Conservation (phyloP, 2,113 vertebrate species). For the Misgurnus mizolepis region DNA sequence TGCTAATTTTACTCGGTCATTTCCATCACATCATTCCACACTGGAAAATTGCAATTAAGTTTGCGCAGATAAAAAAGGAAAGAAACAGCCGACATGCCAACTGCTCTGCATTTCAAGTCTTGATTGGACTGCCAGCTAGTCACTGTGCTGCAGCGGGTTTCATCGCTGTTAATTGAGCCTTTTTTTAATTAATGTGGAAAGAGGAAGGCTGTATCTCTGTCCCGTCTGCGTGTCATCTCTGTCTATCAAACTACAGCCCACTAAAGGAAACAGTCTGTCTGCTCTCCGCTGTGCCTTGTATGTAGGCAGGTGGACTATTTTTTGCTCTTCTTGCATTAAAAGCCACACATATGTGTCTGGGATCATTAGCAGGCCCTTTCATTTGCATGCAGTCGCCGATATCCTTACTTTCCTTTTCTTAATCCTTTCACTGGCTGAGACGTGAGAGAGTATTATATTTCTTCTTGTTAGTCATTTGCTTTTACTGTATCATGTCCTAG, state of each 20-base stretch:
- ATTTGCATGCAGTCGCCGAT: background rate
- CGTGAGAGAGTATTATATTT: constrained; percentile 12
- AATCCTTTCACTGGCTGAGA: constrained; percentile 37
- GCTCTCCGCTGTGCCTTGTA: constrained; percentile 62
- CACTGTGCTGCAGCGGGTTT: constrained; percentile 74
- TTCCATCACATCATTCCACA: constrained; percentile 75
- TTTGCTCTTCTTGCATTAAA: constrained; percentile 57
- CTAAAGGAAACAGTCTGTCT: constrained; percentile 58
- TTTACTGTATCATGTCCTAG: constrained; percentile 2
- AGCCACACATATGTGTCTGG: constrained; percentile 62
- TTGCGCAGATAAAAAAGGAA: constrained; percentile 73
- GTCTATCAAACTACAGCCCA: constrained; percentile 71
- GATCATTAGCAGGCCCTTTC: constrained; percentile 54
- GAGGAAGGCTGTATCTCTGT: constrained; percentile 73
- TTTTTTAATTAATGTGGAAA: constrained; percentile 82
- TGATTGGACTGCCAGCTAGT: constrained; percentile 76
- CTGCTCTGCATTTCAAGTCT: constrained; percentile 79
- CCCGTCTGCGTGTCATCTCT: constrained; percentile 70
- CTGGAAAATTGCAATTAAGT: constrained; percentile 82
- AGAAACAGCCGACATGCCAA: constrained; percentile 65
- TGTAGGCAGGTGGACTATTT: constrained; percentile 73
- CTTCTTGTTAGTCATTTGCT: constrained; percentile 31
- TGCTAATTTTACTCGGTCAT: constrained; percentile 72
- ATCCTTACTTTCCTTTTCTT: constrained; percentile 12
- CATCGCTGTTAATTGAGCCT: constrained; percentile 81